Base-by-base conservation (phyloP, 2,888 invertebrate species). In the Allolobophora icterica region DNA sequence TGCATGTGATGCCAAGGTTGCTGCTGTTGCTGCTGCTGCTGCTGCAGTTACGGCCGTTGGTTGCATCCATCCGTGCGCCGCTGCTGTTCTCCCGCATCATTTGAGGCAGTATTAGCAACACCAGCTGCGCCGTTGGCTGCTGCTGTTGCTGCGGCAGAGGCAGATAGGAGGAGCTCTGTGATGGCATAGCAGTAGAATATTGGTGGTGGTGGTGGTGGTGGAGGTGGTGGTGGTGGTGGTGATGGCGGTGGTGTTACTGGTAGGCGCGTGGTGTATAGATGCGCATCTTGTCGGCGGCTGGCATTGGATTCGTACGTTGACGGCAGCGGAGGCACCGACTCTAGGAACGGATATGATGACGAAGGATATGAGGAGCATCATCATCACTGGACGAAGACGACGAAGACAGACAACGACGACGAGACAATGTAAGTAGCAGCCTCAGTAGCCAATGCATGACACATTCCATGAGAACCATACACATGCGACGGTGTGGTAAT, bases 81-180 rank as follows among this genome's bases (percentile, higher is more conserved):
- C 71, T n/a, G 71, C n/a, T 71, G 17, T 24, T 21, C 52, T 13
- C n/a, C 71, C 71, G 71, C 71, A 71, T 71, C 71, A 71, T 71
- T 13, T 71, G 71, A 30, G 71, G 71, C 71, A 71, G 71, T n/a
- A 71, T 71, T 71, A 71, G 71, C 30, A 71, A 71, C n/a, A 17
- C 71, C 71, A 71, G 71, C 71, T 71, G 71, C 71, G 71, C 89
- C 38, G 40, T 89, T n/a, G n/a, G 30, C 71, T 71, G 71, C 71
- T 71, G 71, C 71, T 71, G 71, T 6, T 13, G 71, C n/a, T 8
- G 40, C 19, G 33, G 30, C 33, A 30, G 40, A 24, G 33, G 30
- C 34, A 15, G 11, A 30, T 13, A 89, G 35, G 89, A 34, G 35
- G 33, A 34, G 35, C 38, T 40, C 34, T 38, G 30, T 89, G 89